These are phyloP conservation scores for Stenoptilia bipunctidactyla DNA, from an alignment of 2,888 invertebrate genomes.

Conservation along the genomic window DNA sequence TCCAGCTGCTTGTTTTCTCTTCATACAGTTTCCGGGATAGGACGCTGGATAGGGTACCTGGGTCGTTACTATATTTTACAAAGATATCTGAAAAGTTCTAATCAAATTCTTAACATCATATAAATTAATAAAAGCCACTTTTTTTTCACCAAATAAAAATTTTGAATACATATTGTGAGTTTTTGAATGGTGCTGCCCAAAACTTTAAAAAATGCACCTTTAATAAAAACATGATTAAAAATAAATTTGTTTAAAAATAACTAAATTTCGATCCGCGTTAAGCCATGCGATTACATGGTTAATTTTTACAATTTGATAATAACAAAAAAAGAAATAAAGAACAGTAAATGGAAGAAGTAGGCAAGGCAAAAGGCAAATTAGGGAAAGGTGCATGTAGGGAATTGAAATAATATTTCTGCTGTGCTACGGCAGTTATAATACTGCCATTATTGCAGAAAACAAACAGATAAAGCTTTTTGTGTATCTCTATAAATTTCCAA, in stretches of 20 bases:
- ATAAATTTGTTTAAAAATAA: constrained; percentile 27
- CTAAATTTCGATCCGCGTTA: constrained; percentile 32
- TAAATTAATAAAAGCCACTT: constrained; percentile 3
- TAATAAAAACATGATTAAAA: constrained; percentile 21
- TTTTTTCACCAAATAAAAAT: constrained; percentile 20
- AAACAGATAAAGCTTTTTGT: constrained; percentile 65
- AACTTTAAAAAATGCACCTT: constrained; percentile 49
- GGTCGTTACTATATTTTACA: constrained; percentile 46
- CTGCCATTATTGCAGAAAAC: constrained; percentile 68
- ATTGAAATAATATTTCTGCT: constrained; percentile 27
- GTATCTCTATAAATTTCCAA: constrained; percentile 27
- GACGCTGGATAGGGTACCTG: constrained; percentile 65
- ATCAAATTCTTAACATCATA: not conserved
- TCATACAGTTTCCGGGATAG: constrained; percentile 63
- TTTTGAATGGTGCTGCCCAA: constrained; percentile 62
- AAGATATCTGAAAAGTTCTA: constrained; percentile 19
- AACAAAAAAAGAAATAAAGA: constrained; percentile 22
- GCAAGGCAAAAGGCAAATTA: constrained; percentile 54
- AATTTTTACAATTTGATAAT: constrained; percentile 38
- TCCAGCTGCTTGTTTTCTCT: constrained; percentile 68
- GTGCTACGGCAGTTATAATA: constrained; percentile 38
- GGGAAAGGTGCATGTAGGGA: constrained; percentile 57
- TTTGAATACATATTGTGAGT: constrained; percentile 53
- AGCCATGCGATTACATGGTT: constrained; percentile 61
- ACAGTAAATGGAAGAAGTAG: constrained; percentile 32